Evolutionary conservation across 2,113 vertebrate genomes (phyloP), one percentile per base, ranked within the genome.

Genomic region (Willisornis vidua): DNA sequence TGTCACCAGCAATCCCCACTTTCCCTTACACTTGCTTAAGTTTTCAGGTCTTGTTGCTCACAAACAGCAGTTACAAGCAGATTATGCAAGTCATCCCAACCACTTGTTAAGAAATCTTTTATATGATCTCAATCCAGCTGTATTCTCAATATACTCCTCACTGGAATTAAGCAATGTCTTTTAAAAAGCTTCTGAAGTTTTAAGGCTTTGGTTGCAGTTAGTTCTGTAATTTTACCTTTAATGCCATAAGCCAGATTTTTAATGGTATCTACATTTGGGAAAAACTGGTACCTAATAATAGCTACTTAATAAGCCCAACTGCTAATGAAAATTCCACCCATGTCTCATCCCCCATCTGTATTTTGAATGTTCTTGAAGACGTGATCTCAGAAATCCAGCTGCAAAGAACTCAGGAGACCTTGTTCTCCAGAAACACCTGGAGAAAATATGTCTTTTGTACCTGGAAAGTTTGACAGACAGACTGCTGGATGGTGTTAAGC

Each of bases 281-380:
- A 78, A 17, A 86, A 49, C 29, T 10, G 20, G 29, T 52, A 74
- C 19, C 67, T 93, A 96, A 82, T 65, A 93, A 95, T 83, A 90
- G 46, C 46, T 86, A 19, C 78, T 52, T 85, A 87, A 91, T 87
- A 94, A 91, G 76, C 24, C 5, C 75, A 68, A 67, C 45, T 31
- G 26, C 16, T 80, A 80, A 90, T 77, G 72, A 93, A 97, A 92
- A 92, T 78, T 28, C 0, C 80, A 66, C 15, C 48, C 16, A 26
- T 91, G 71, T 81, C 85, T 94, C 45, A 49, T 89, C 62, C n/a
- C 1, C 49, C 25, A 48, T 48, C 66, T 90, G 62, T 28, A 72
- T 90, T 93, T 85, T 83, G 45, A 91, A 87, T 68, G 35, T 59
- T 88, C 51, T 58, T 78, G 22, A 83, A 90, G 80, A 90, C 19